Evolutionary conservation across 2,888 invertebrate species (phyloP).

Genomic region (Celastrina argiolus): DNA sequence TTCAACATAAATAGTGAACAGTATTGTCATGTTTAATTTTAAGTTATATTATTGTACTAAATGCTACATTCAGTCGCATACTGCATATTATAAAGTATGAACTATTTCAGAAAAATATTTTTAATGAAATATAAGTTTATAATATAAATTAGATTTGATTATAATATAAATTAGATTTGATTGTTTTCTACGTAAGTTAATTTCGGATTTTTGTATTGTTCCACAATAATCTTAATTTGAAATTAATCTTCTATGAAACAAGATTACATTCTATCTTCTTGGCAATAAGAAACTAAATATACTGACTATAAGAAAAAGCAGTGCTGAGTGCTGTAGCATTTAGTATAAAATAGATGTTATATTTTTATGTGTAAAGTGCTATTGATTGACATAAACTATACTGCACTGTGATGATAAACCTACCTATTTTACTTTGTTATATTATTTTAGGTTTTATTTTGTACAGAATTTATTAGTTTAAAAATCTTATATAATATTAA

Average conservation of each 20-base stretch:
- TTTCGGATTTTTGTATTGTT: neutral
- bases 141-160: neutral
- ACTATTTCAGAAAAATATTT: neutral
- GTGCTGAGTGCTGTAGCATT: neutral
- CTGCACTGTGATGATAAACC: slow-evolving; percentile 53
- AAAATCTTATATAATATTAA: neutral
- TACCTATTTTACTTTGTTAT: slow-evolving; percentile 52
- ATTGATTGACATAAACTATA: slow-evolving; percentile 36
- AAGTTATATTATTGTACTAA: slow-evolving; percentile 4
- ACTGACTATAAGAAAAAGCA: neutral
- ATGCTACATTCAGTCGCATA: neutral
- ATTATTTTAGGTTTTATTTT: slow-evolving; percentile 7
- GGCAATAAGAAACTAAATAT: neutral
- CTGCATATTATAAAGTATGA: neutral
- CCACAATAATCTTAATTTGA: neutral
- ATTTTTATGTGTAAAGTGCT: slow-evolving; percentile 28
- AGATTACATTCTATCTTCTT: neutral
- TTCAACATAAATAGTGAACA: neutral
- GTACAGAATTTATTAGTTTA: neutral
- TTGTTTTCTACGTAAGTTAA: neutral
- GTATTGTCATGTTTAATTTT: slow-evolving; percentile 14
- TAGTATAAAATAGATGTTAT: slow-evolving; percentile 10
- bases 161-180: neutral
- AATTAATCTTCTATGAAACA: neutral
- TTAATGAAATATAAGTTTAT: neutral